These are phyloP conservation scores for Corythornis cristatus DNA, from an alignment of 2,113 vertebrate species.

Conservation along the genomic window DNA sequence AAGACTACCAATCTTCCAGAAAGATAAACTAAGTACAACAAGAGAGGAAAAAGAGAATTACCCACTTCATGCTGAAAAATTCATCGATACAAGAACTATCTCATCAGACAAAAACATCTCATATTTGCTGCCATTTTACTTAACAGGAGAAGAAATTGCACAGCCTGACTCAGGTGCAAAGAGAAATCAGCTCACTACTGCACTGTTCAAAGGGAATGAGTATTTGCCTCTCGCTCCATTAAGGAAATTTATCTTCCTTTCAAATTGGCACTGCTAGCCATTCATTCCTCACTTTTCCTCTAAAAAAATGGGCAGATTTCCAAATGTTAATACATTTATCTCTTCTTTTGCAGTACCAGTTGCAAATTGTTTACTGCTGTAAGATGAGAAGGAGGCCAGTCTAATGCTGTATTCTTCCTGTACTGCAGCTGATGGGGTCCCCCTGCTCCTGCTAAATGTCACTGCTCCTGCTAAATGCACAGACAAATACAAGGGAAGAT, in stretches of 20 bases:
- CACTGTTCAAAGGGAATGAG: not conserved
- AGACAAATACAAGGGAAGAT: not conserved
- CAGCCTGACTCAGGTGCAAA: not conserved
- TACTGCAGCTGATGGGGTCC: not conserved
- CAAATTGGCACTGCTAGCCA: not conserved
- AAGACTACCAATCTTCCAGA: not conserved
- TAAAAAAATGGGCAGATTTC: not conserved
- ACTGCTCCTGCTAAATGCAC: not conserved
- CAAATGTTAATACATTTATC: not conserved
- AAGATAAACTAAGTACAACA: not conserved
- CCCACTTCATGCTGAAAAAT: not conserved
- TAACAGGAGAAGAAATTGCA: not conserved
- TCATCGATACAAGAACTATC: not conserved
- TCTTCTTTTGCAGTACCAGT: not conserved
- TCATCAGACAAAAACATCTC: not conserved
- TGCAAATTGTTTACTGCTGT: not conserved
- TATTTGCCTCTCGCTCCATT: not conserved
- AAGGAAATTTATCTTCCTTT: conserved; percentile 11
- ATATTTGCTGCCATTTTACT: not conserved
- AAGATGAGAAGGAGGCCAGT: not conserved
- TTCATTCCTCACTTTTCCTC: not conserved
- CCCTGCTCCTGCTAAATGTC: not conserved
- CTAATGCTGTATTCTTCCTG: not conserved
- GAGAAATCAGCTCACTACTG: not conserved
- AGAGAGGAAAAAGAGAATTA: not conserved